These are phyloP conservation scores for Pseudopipra pipra DNA, from an alignment of 2,113 vertebrate genomes.

Conservation along the genomic window DNA sequence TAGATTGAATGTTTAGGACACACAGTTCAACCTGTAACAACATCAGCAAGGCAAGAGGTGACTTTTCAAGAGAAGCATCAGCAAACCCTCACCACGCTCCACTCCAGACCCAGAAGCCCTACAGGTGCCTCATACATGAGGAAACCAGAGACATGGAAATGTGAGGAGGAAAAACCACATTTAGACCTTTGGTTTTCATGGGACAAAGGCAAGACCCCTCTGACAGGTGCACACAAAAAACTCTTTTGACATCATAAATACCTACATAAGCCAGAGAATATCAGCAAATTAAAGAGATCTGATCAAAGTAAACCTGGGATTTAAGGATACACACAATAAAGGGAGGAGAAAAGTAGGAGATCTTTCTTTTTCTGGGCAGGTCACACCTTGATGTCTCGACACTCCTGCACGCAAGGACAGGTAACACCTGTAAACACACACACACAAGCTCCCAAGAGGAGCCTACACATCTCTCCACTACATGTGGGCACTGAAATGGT, in stretches of 20 bases:
- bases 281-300: background rate
- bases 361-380: background rate
- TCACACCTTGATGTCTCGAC: background rate
- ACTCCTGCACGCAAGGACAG: background rate
- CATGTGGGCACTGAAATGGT: fast-evolving
- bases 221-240: background rate
- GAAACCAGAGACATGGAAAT: fast-evolving
- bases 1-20: background rate
- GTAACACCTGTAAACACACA: background rate
- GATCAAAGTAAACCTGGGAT: background rate
- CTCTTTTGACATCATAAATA: background rate
- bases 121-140: fast-evolving
- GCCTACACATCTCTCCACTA: background rate
- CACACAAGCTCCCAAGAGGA: background rate
- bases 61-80: background rate
- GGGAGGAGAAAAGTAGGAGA: fast-evolving
- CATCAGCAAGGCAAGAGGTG: background rate
- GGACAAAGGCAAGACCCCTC: background rate
- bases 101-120: background rate
- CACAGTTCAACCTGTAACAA: background rate
- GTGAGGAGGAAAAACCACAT: background rate
- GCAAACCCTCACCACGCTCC: fast-evolving
- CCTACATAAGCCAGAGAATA: fast-evolving
- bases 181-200: background rate
- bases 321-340: fast-evolving